Evolutionary conservation across 2,888 invertebrate species (phyloP), one percentile per base, ranked within the genome.

Genomic region (Drosophila subsilvestris): DNA sequence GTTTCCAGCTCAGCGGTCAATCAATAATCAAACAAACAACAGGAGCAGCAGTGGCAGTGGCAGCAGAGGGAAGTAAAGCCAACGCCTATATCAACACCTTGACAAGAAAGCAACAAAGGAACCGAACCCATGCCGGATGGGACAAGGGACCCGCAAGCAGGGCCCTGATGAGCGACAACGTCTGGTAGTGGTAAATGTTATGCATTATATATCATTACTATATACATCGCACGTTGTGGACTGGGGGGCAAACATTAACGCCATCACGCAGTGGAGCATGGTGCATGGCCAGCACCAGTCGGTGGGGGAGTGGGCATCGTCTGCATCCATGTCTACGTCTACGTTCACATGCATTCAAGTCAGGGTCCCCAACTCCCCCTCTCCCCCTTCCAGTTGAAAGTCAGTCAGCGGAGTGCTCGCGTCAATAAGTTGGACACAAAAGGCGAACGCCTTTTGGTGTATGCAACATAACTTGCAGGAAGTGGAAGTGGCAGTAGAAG

Each of bases 21-120:
- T 78, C 78, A 78, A 80, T 78, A 78, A 74, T 65, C 69, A 70
- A 79, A 68, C 74, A 77, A 62, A 55, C 53, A 67, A 71, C 60
- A 27, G 47, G 49, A 57, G 49, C 47, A 14, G 32, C 17, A 20
- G 22, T 6, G 6, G 25, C 5, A 25, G 25, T 6, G 20, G 44
- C 22, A 20, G 20, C 20, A 22, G 29, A n/a, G 47, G 47, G 29
- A 1, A 10, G 29, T 3, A 0, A 32, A 12, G 32, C 32, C 32
- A 78, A 70, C 69, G 75, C 81, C 79, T 75, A 61, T 68, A 79
- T 75, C 73, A 80, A 78, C 81, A 78, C 81, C 79, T 79, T 70
- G 75, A 59, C 70, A 56, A 37, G 54, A 32, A 62, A 14, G 14
- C 59, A 73, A 80, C 78, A 80, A 79, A 67, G 70, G 65, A 53